Base-by-base conservation (phyloP, 2,888 invertebrate species). In the Spisula subtruncata region DNA sequence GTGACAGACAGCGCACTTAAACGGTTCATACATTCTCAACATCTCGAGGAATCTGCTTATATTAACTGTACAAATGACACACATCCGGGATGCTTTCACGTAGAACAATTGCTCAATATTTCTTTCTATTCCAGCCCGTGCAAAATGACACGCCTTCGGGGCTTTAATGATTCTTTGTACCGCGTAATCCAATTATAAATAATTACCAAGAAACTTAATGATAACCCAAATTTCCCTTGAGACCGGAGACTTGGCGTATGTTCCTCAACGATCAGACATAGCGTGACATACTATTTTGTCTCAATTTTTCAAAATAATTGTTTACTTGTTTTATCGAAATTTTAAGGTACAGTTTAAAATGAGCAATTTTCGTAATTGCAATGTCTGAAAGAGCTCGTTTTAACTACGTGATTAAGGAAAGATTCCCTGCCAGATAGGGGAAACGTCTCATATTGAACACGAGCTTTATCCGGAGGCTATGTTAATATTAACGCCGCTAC, bases 111-210 rank as follows among this genome's bases (percentile, higher is more conserved):
- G 89, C 83, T 84, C 85, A 41, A 87, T 75, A 75, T 75, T 75
- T 75, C 75, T 75, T 35, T 35, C 85, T 80, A 87, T 85, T 85
- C 81, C 89, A 88, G 89, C 89, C 85, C 88, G 88, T 88, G 89
- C 86, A 87, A 86, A 88, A 79, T 90, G 91, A 91, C 91, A 91
- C 89, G 86, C 89, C 86, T 85, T 41, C 86, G 85, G 83, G 81
- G 86, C 71, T 79, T 86, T 90, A 92, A 92, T 92, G 92, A 91
- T 90, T 89, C 90, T 91, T 90, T 85, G 86, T 85, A 87, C 83
- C 54, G 51, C 81, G 83, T 92, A 92, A 92, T 92, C 88, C 88
- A 91, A 92, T 92, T 91, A 92, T 66, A 56, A 91, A 91, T 90
- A 90, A 92, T 92, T 92, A 85, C 90, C 80, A 83, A 87, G 90